Conservation (phyloP, 2,888 invertebrate species). For the Campaea margaritaria region DNA sequence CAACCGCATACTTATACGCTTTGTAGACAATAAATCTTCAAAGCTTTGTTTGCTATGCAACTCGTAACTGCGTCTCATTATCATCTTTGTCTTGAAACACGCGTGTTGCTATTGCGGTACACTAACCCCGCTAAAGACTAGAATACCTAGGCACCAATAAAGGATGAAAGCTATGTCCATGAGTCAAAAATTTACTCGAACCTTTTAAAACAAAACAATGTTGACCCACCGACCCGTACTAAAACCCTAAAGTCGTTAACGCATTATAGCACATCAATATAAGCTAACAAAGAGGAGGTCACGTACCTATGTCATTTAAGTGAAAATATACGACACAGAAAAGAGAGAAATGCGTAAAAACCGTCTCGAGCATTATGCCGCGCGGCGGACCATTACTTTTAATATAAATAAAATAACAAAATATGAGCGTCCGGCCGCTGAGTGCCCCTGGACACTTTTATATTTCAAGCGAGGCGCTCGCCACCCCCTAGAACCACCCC, state of each 20-base stretch:
- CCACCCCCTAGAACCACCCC: constrained; percentile 49
- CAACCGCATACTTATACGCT: constrained; percentile 40
- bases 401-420: constrained; percentile 86
- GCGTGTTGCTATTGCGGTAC: neutral
- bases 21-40: constrained; percentile 54
- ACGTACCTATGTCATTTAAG: constrained; percentile 82
- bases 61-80: constrained; percentile 19
- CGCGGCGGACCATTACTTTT: constrained; percentile 82
- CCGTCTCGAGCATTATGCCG: constrained; percentile 80
- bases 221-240: constrained; percentile 27
- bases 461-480: constrained; percentile 67
- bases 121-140: neutral
- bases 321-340: constrained; percentile 82
- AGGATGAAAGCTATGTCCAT: neutral
- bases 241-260: constrained; percentile 51
- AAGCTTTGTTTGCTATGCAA: constrained; percentile 21
- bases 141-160: neutral
- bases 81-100: constrained; percentile 9
- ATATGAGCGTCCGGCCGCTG: constrained; percentile 85
- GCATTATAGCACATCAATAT: constrained; percentile 59
- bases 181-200: constrained; percentile 13
- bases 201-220: constrained; percentile 22
- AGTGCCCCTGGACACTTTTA: constrained; percentile 83
- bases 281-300: constrained; percentile 73
- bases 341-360: constrained; percentile 82